Evolutionary conservation across 2,113 vertebrate genomes (phyloP), one percentile per base, ranked within the genome.

Genomic region (Hippocampus abdominalis): DNA sequence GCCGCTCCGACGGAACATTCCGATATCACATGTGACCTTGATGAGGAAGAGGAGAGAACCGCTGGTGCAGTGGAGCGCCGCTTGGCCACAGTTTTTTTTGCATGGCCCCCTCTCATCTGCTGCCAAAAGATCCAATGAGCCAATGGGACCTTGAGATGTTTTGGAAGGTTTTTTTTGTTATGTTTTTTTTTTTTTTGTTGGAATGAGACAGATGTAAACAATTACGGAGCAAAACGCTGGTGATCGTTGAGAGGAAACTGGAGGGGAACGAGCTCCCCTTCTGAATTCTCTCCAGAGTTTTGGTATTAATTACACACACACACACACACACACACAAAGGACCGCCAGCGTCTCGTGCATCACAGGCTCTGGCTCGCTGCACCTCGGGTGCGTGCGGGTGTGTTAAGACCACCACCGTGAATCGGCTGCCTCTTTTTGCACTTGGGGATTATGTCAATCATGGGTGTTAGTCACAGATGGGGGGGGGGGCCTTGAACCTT

Each of bases 191-290:
- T 27, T 68, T 82, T 85, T 83, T 83, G 84, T 86, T 80, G 78
- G 78, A 89, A 78, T n/a, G 66, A 72, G 20, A 46, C 89, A 89
- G 77, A 89, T 91, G 90, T 87, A 87, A 91, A 90, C 87, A 89
- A 87, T 91, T 88, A 90, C 75, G 56, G 69, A 75, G 86, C 77
- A 85, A 88, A 88, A 90, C 9, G 46, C 72, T 84, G 78, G 77
- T 81, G 84, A 88, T 68, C 13, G 63, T 59, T 32, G 71, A 66
- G 68, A 75, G 77, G 72, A 83, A 89, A 66, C 76, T 21, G 77
- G 75, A 53, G 60, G 62, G 68, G 69, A 72, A 87, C 86, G 83
- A 86, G 78, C 57, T 51, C 62, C 62, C 40, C 40, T 44, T 44
- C n/a, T 46, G 40, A 64, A 64, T 64, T 64, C 21, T 23, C 71